Evolutionary conservation across 2,888 invertebrate species (phyloP), one percentile per base, ranked within the genome.

Genomic region (Maniola hyperantus): DNA sequence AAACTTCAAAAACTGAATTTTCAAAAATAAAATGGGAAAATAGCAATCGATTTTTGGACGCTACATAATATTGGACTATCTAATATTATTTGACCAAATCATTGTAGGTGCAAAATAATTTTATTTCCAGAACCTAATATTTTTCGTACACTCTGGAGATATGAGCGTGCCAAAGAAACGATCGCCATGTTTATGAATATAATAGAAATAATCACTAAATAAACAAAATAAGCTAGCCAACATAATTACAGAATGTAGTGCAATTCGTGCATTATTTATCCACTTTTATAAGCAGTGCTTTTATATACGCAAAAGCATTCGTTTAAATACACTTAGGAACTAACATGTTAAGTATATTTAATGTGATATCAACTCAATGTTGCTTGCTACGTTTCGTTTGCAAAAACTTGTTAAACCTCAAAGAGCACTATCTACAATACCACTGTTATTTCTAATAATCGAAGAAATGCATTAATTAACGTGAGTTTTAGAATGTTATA

Each of bases 251-350:
- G 69, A 79, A 80, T 78, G 73, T 69, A 74, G 82, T 89, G 91
- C 91, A 85, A 78, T 83, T 75, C 91, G 91, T 92, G 91, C 91
- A 88, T 76, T 78, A 74, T 81, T 82, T 84, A 84, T 83, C 81
- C 84, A 83, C 81, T 84, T 83, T 84, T 85, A 83, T 80, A 91
- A 90, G 91, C 91, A 87, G 91, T 91, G 91, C 91, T 62, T 86
- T 75, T 86, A 83, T 85, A 80, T 84, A 87, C 81, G 83, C 84
- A 58, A 44, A 33, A 60, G 64, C 60, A 80, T 77, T 68, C 60
- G 46, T 57, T 64, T 53, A 18, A 53, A 57, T 26, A 53, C 54
- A 62, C 46, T 78, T 80, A 74, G 76, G 74, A 80, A 79, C 65
- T 71, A 79, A 65, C 60, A 39, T 70, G 59, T 69, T 67, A 67